These are phyloP conservation scores for Coptodon bakossiorum DNA, from an alignment of 2,113 vertebrate genomes.

Conservation along the genomic window DNA sequence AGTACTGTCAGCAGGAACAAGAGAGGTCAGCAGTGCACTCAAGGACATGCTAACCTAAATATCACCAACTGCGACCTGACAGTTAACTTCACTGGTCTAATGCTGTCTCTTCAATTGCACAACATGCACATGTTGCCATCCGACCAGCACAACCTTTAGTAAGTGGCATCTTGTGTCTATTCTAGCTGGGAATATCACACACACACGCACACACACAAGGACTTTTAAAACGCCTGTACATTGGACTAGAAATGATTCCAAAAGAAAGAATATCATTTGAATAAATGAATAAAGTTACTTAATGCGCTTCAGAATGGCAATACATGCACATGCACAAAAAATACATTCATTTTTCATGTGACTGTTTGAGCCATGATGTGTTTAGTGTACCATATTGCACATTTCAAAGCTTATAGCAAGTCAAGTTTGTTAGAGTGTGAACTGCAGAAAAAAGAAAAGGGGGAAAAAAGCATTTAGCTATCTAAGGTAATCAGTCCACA, in stretches of 20 bases:
- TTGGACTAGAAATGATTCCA: conserved; percentile 20
- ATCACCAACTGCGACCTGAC: neutral
- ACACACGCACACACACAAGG: neutral
- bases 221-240: conserved; percentile 19
- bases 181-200: neutral
- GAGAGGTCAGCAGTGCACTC: neutral
- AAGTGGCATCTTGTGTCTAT: neutral
- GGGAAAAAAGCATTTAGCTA: neutral
- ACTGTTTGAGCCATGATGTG: neutral
- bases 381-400: neutral
- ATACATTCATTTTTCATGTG: conserved; percentile 33
- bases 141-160: neutral
- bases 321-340: neutral
- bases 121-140: neutral
- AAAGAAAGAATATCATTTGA: conserved; percentile 35
- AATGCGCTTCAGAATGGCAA: neutral
- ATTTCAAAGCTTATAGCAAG: neutral
- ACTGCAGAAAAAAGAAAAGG: neutral
- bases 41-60: neutral
- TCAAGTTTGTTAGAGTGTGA: neutral
- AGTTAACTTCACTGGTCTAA: neutral
- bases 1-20: neutral
- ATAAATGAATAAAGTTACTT: conserved; percentile 44
- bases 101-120: neutral
- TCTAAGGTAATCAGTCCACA: neutral